phyloP scores from a whole-genome alignment of 2,797 vertebrate genomes.

The Sciaenops ocellatus region DNA sequence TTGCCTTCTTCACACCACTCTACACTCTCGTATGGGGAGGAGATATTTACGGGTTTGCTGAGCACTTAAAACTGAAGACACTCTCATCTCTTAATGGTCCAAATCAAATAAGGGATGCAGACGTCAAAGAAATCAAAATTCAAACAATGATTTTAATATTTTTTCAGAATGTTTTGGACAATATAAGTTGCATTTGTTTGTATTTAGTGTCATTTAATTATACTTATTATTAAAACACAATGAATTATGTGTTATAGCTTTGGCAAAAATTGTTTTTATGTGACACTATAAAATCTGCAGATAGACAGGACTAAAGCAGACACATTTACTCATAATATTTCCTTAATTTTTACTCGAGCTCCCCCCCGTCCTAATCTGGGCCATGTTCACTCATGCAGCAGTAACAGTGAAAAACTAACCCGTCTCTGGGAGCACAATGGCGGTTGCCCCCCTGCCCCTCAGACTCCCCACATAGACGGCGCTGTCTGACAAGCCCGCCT shows the following conservation, averaged over 20 bases:
- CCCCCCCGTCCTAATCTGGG: slow-evolving; percentile 63
- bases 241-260: neutral
- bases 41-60: slow-evolving; percentile 80
- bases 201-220: neutral
- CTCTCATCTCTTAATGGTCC: slow-evolving; percentile 13
- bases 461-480: slow-evolving; percentile 97
- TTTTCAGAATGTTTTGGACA: neutral
- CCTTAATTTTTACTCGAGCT: slow-evolving; percentile 22
- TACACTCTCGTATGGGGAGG: slow-evolving; percentile 37
- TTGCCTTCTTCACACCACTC: slow-evolving; percentile 72
- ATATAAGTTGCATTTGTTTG: neutral
- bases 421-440: slow-evolving; percentile 96
- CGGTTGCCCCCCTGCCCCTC: slow-evolving; percentile 84
- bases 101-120: neutral
- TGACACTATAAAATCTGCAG: neutral
- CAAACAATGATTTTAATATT: neutral
- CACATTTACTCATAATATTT: slow-evolving; percentile 29
- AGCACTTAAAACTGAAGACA: slow-evolving; percentile 72
- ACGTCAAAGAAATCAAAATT: neutral
- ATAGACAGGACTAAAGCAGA: neutral
- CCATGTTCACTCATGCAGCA: slow-evolving; percentile 93
- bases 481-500: slow-evolving; percentile 95
- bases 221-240: neutral
- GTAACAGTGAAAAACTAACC: slow-evolving; percentile 99
- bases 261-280: neutral